Conservation (phyloP, 2,888 invertebrate species). For the Ophioninae sp. region DNA sequence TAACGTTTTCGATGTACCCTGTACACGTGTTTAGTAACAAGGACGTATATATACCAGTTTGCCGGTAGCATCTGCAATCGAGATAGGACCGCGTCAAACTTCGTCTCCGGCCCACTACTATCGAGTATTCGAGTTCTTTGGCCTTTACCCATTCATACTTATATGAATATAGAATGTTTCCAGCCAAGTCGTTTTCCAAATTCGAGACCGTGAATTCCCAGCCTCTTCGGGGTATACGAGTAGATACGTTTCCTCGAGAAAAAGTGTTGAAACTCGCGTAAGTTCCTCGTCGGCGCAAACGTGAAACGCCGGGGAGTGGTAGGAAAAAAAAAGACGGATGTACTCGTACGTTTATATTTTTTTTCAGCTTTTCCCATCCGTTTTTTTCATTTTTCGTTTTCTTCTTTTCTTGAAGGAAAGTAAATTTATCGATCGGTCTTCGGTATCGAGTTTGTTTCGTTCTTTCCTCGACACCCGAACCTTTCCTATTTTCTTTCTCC, state of each 20-base stretch:
- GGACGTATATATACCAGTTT: neutral
- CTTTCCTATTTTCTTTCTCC: neutral
- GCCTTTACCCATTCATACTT: neutral
- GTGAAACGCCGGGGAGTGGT: neutral
- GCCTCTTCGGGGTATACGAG: neutral
- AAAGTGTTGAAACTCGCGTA: neutral
- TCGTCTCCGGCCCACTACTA: neutral
- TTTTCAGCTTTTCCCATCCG: neutral
- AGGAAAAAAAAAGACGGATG: neutral
- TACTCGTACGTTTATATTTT: neutral
- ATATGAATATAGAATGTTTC: neutral
- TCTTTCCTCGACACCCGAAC: neutral
- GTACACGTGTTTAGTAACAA: neutral
- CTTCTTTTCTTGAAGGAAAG: neutral
- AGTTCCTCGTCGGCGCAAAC: neutral
- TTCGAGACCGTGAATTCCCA: neutral
- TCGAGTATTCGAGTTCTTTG: neutral
- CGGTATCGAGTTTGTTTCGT: neutral
- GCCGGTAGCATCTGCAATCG: neutral
- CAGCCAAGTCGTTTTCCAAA: neutral
- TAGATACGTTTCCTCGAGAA: neutral
- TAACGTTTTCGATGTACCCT: too few relatives aligned
- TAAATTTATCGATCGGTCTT: neutral
- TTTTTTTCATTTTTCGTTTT: neutral
- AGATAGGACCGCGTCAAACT: neutral